Evolutionary conservation across 2,797 vertebrate genomes (phyloP).

Genomic region (Geotrypetes seraphini): DNA sequence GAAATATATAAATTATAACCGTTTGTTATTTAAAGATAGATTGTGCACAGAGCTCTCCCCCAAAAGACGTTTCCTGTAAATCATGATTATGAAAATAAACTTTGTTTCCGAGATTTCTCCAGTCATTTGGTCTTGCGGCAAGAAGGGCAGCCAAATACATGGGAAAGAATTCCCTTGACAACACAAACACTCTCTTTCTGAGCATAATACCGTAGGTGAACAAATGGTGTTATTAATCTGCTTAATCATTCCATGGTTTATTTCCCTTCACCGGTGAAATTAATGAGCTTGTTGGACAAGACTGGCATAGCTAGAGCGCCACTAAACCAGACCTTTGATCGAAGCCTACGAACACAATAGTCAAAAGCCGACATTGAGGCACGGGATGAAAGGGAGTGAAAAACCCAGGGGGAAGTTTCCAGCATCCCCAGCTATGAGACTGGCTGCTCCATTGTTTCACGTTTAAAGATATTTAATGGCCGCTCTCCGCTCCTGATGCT

Average conservation of each 20-base stretch:
- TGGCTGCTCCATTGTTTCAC: neutral
- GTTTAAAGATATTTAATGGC: neutral
- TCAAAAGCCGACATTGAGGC: neutral
- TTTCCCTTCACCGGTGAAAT: neutral
- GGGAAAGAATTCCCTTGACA: neutral
- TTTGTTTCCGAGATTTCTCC: neutral
- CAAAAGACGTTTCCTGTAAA: no score
- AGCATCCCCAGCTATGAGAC: no score
- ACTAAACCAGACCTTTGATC: neutral
- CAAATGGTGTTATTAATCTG: neutral
- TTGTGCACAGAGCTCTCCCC: no score
- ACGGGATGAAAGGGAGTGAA: neutral
- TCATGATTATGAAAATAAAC: neutral
- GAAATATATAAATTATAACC: no score
- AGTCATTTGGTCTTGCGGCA: no score
- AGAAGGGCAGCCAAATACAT: no score
- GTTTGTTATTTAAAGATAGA: no score
- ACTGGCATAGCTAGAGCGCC: neutral
- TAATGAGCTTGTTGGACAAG: neutral
- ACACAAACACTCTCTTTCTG: neutral
- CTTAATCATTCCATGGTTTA: neutral
- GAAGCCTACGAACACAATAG: slow-evolving; percentile 1
- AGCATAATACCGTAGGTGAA: neutral
- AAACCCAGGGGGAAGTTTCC: slow-evolving; percentile 1
- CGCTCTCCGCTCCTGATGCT: neutral